phyloP scores from a whole-genome alignment of 2,888 invertebrate genomes.

The Phasia obesa region DNA sequence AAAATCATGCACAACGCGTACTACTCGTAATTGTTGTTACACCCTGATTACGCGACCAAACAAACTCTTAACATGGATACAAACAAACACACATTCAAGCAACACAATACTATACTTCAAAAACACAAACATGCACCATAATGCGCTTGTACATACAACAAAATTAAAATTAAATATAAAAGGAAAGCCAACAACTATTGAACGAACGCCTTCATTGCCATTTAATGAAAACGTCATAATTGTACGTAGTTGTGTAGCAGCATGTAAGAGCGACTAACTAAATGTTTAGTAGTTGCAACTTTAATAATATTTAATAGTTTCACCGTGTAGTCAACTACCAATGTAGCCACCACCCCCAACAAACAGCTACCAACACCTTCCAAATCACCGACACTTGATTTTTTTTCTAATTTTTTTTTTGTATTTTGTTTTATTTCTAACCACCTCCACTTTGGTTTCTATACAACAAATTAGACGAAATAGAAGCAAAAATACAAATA shows the following conservation, averaged over 20 bases:
- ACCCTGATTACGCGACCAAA: slow-evolving; percentile 80
- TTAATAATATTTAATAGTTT: slow-evolving; percentile 46
- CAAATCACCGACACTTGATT: slow-evolving; percentile 26
- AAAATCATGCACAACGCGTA: slow-evolving; percentile 78
- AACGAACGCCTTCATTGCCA: slow-evolving; percentile 64
- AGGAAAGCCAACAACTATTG: slow-evolving; percentile 52
- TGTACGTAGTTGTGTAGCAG: not conserved
- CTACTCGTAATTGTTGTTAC: slow-evolving; percentile 80
- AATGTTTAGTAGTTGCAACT: slow-evolving; percentile 52
- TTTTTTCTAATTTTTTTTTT: too few relatives aligned
- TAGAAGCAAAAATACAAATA: slow-evolving; percentile 1
- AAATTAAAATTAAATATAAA: slow-evolving; percentile 10
- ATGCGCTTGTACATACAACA: not conserved
- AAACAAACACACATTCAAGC: slow-evolving; percentile 15
- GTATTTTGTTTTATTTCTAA: slow-evolving; percentile 17
- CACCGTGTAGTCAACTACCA: slow-evolving; percentile 11
- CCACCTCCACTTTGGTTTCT: slow-evolving; percentile 21
- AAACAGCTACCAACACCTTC: slow-evolving; percentile 14
- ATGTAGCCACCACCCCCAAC: slow-evolving; percentile 11
- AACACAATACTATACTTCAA: slow-evolving; percentile 10
- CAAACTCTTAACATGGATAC: slow-evolving; percentile 59
- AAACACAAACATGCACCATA: slow-evolving; percentile 18
- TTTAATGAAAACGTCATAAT: slow-evolving; percentile 61
- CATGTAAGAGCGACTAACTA: slow-evolving; percentile 23
- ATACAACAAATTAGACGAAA: slow-evolving; percentile 15